Base-by-base conservation (phyloP, 2,113 vertebrate genomes). In the Larimichthys crocea region DNA sequence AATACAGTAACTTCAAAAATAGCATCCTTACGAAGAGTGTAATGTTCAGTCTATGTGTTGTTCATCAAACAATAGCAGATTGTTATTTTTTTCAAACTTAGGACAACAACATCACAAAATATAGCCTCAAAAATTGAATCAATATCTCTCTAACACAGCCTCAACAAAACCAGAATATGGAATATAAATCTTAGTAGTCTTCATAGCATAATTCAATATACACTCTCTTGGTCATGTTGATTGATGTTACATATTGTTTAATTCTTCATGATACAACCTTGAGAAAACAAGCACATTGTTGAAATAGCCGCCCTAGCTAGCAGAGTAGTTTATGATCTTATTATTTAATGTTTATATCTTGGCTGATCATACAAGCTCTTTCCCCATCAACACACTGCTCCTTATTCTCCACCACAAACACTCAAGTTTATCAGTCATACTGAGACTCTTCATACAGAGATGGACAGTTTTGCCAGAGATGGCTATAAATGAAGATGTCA, bases 311-410 rank as follows among this genome's bases (percentile, higher is more conserved):
- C 16, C 6, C 2, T 3, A 44, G 63, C 5, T 12, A 9, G n/a
- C 53, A 42, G 22, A 44, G 19, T 22, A 22, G 29, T 74, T 67
- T 60, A 26, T 65, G 24, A 10, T 57, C 31, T 42, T 46, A 46
- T 83, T 78, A 46, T 78, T 55, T 66, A 31, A 52, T 63, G 48
- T 67, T 74, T 53, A 63, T 82, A 49, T 76, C 52, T 29, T 55
- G 40, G 62, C 19, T 59, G n/a, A 50, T 76, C 35, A 60, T 46
- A 31, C 10, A 19, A 71, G 42, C 78, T 46, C n/a, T n/a, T 26
- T 49, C 40, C 19, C 10, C 22, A 59, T 42, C 40, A 69, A 17
- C 70, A 68, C 11, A 5, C 16, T 49, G n/a, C 40, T 62, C 7
- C 55, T 80, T 29, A 16, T 24, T 61, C 20, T 40, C 31, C 17